phyloP scores from a whole-genome alignment of 2,888 invertebrate species.

The Cyclophora punctaria region DNA sequence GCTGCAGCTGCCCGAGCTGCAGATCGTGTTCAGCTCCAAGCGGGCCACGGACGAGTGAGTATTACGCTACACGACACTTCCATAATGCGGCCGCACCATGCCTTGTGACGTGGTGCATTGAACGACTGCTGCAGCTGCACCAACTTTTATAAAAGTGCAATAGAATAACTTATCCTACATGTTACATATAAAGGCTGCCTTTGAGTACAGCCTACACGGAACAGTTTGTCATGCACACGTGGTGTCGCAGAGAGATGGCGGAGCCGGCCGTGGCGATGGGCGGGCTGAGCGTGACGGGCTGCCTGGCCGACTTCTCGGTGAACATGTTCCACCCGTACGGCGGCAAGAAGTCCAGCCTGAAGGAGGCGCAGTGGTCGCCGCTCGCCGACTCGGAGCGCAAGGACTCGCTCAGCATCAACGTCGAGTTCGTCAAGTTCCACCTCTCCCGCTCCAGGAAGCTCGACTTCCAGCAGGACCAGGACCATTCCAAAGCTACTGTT shows the following conservation, averaged over 20 bases:
- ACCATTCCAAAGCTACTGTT: constrained; percentile 89
- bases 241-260: constrained; percentile 68
- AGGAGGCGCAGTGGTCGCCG: constrained; percentile 88
- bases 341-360: constrained; percentile 86
- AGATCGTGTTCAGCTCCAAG: constrained; percentile 97
- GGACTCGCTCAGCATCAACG: constrained; percentile 96
- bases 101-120: not conserved
- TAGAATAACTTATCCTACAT: no score
- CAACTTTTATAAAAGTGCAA: no score
- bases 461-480: constrained; percentile 82
- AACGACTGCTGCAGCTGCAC: not conserved
- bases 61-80: not conserved
- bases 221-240: no score
- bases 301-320: constrained; percentile 96
- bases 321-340: constrained; percentile 99
- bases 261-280: constrained; percentile 82
- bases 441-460: constrained; percentile 92
- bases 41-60: constrained; percentile 84
- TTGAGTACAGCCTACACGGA: no score
- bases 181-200: no score
- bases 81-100: not conserved
- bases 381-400: constrained; percentile 92
- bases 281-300: constrained; percentile 95
- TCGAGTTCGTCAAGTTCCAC: constrained; percentile 97
- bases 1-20: constrained; percentile 95